phyloP scores from a whole-genome alignment of 2,888 invertebrate genomes.

The Ellobium chinense region DNA sequence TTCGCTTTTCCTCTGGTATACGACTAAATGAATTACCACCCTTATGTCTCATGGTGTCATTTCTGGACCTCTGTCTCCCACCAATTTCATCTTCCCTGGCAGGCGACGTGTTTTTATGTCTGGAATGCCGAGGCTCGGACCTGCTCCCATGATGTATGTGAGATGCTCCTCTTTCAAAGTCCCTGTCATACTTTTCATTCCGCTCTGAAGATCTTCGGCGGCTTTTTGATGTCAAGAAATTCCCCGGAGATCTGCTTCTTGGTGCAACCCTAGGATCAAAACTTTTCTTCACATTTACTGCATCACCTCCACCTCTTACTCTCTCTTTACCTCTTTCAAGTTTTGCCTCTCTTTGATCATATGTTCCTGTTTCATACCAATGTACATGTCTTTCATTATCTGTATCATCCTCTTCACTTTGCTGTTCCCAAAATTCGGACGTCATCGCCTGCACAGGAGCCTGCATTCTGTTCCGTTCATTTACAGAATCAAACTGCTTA shows the following conservation, averaged over 20 bases:
- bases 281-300: background rate
- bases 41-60: background rate
- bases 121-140: background rate
- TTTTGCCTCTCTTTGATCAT: too few relatives aligned
- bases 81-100: background rate
- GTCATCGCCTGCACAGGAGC: slow-evolving; percentile 37
- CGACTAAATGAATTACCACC: background rate
- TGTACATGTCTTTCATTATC: background rate
- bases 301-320: background rate
- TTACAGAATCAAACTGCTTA: background rate
- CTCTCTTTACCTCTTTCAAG: background rate
- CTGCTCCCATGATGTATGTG: background rate
- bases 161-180: background rate
- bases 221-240: background rate
- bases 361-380: background rate
- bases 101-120: background rate
- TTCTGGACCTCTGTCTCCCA: background rate
- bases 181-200: background rate
- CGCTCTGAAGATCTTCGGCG: background rate
- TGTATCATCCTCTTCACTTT: slow-evolving; percentile 1
- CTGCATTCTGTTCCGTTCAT: background rate
- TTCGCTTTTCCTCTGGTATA: background rate
- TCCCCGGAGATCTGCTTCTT: background rate
- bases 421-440: slow-evolving; percentile 33
- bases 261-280: too few relatives aligned